Conservation (phyloP, 2,113 vertebrate species). For the Amia ocellicauda region DNA sequence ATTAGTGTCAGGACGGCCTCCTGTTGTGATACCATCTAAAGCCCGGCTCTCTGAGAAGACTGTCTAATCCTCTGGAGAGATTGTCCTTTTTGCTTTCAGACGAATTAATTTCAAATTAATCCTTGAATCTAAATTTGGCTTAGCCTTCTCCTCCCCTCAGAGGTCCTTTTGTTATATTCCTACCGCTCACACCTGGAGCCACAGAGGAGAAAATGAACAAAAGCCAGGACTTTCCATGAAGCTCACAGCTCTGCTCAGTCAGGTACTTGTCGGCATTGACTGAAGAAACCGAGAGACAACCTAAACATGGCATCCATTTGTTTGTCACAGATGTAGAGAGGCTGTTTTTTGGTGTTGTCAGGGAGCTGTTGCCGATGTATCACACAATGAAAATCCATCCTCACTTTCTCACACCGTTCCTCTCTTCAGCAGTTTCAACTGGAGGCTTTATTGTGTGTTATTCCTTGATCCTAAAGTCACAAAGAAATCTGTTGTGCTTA, state of each 20-base stretch:
- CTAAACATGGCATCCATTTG: background rate
- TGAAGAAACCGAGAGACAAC: background rate
- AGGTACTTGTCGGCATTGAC: background rate
- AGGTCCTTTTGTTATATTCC: conserved; percentile 16
- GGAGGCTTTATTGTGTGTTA: too few species aligned
- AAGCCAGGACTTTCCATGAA: background rate
- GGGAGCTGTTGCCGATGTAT: too few species aligned
- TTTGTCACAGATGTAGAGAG: background rate
- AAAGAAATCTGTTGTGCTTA: too few species aligned
- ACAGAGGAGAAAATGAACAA: conserved; percentile 7
- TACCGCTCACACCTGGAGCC: background rate
- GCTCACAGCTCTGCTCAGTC: background rate
- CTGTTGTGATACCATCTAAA: conserved; percentile 8
- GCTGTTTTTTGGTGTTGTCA: background rate
- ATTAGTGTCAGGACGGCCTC: conserved; percentile 18
- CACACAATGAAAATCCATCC: too few species aligned
- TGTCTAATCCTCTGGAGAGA: conserved; percentile 14
- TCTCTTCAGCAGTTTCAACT: too few species aligned
- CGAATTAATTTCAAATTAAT: conserved; percentile 7
- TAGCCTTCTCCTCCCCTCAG: conserved; percentile 1
- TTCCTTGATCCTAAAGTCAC: too few species aligned
- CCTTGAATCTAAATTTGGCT: conserved; percentile 13
- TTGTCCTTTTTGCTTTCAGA: conserved; percentile 16
- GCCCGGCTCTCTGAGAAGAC: background rate
- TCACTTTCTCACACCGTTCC: too few species aligned